Base-by-base conservation (phyloP, 2,888 invertebrate species). In the Orthosia gothica region DNA sequence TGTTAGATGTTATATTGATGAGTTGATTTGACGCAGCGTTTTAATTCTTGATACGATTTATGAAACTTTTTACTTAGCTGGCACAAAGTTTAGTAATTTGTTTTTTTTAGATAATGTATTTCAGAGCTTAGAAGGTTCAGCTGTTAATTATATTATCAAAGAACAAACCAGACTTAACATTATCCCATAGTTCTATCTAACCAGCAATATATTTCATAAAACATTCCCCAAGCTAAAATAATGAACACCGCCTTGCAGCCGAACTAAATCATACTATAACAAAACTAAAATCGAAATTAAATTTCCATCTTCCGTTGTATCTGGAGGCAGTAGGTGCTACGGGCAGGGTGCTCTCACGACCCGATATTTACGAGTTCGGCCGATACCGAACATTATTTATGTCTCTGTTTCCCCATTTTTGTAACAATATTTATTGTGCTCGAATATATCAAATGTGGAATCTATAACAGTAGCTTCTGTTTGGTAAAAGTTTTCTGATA, bases 301-400 rank as follows among this genome's bases (percentile, higher is more conserved):
- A 87, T 85, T 82, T 70, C 72, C 65, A 67, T 83, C 74, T 87
- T 80, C 73, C 71, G 74, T 40, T 59, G 55, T 81, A 79, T 83
- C 82, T 83, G 81, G 76, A 70, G 80, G 70, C 84, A 80, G 82
- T 89, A 89, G 90, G 90, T 89, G 66, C 83, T 79, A 81, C 89
- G 89, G 90, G 91, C 89, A 86, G 90, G 88, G 86, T 83, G 76
- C 86, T 87, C 92, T 92, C 94, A 95, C 95, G 95, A 95, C 89
- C 82, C 79, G 76, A 90, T 94, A 94, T 95, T 95, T 95, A 95
- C 92, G 93, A 89, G 87, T 87, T 74, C 83, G 83, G 85, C 81
- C 93, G 93, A 95, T 94, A 93, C 89, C 90, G 87, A 89, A 85
- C 88, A 93, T 95, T 93, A 95, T 95, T 95, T 95, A 95, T 94